These are phyloP conservation scores for Epinephelus fuscoguttatus DNA, from an alignment of 2,113 vertebrate genomes.

Conservation along the genomic window DNA sequence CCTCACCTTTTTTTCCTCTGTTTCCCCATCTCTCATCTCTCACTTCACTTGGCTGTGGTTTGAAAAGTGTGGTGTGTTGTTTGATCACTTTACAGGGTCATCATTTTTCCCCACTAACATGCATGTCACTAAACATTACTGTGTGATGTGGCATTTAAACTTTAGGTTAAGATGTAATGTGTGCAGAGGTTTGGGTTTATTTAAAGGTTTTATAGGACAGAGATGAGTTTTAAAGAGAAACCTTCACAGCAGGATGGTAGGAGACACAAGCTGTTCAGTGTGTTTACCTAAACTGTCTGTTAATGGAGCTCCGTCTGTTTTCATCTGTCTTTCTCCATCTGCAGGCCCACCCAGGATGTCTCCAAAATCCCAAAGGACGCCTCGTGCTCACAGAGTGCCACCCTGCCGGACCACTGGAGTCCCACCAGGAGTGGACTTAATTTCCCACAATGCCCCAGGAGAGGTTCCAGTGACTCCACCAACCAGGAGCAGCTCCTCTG, in stretches of 20 bases:
- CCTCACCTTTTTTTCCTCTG: slow-evolving; percentile 6
- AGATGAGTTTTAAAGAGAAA: slow-evolving; percentile 24
- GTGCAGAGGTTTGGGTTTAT: not conserved
- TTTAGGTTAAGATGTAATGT: not conserved
- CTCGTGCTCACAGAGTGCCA: slow-evolving; percentile 93
- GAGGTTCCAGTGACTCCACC: slow-evolving; percentile 88
- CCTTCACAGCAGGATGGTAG: slow-evolving; percentile 12
- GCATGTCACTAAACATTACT: slow-evolving; percentile 59
- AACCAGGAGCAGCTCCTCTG: slow-evolving; percentile 92
- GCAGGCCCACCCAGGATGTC: slow-evolving; percentile 98
- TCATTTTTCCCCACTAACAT: slow-evolving; percentile 60
- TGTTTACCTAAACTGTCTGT: not conserved
- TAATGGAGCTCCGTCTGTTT: slow-evolving; percentile 15
- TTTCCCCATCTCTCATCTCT: slow-evolving; percentile 26
- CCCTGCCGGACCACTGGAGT: slow-evolving; percentile 89
- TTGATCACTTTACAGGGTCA: slow-evolving; percentile 39
- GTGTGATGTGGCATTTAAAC: slow-evolving; percentile 28
- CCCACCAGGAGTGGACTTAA: slow-evolving; percentile 92
- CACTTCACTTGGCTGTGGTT: slow-evolving; percentile 49
- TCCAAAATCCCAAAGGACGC: slow-evolving; percentile 97
- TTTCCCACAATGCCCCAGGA: slow-evolving; percentile 91
- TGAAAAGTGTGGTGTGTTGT: slow-evolving; percentile 54
- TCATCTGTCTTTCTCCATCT: slow-evolving; percentile 19
- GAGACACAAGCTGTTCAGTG: not conserved
- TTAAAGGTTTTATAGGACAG: slow-evolving; percentile 21